Base-by-base conservation (phyloP, 2,113 vertebrate genomes). In the Narcine bancroftii region DNA sequence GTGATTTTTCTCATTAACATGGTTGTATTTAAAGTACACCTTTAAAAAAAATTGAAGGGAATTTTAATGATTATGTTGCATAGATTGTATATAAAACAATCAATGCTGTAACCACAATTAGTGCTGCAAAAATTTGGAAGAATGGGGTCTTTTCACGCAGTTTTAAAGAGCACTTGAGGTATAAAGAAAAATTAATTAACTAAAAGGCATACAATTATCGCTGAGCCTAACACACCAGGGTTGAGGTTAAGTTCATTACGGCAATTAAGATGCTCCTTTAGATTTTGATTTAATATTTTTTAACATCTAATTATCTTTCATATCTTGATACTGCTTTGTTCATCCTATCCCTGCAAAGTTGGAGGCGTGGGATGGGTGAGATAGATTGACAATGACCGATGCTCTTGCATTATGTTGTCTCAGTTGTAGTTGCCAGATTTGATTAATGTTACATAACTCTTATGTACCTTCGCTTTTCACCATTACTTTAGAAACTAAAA, bases 1-100 rank as follows among this genome's bases (percentile, higher is more conserved):
- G 94, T 92, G 95, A 94, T 96, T 96, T 95, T 96, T 96, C 96
- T 96, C 96, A 96, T 97, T 97, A 97, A 97, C 93, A 94, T 96
- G 95, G 96, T 96, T 94, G 95, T 96, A 95, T 95, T 95, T 95
- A 95, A 94, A 95, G 94, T 95, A 95, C 95, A 94, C 94, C 94
- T 94, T 94, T 93, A 91, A 94, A 94, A 93, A 95, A 94, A 94
- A 94, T 93, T 94, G 93, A 94, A 93, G 94, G 94, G 94, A 6
- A 91, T 47, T 66, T 26, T 21, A 47, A 47, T 33, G 89, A 69
- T 47, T 91, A 47, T 69, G 29, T 11, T 26, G 42, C 60, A 24
- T 69, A 45, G 65, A 69, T 71, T 65, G 71, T 69, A 63, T 56
- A 87, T 87, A 36, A 60, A 87, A 60, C 6, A 10, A n/a, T n/a